phyloP scores from a whole-genome alignment of 64 coral and sea anemone genomes.

The Acropora tenuis region DNA sequence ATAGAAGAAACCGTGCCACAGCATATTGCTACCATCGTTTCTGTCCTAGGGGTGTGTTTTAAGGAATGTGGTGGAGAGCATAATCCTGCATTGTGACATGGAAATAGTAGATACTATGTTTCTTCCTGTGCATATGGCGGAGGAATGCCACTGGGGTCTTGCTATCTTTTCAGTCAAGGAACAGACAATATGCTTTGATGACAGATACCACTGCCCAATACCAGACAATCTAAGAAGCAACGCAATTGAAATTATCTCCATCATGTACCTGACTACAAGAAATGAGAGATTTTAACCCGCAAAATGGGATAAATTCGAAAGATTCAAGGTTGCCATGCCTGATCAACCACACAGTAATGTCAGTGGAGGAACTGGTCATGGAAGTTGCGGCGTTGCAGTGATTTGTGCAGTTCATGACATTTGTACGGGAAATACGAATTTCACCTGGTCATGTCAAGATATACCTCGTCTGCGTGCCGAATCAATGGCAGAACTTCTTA shows the following conservation, averaged over 20 bases:
- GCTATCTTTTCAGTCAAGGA: constrained; percentile 1
- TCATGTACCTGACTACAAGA: not conserved
- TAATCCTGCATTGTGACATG: not conserved
- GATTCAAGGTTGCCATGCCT: not conserved
- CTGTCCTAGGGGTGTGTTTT: not conserved
- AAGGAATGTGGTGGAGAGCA: not conserved
- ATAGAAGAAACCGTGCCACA: not conserved
- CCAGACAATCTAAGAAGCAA: not conserved
- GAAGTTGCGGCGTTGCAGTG: not conserved
- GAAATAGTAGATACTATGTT: not conserved
- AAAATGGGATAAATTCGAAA: not conserved
- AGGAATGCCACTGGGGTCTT: not conserved
- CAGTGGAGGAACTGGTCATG: not conserved
- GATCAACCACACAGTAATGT: not conserved
- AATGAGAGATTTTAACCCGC: not conserved
- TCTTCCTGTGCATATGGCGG: constrained; percentile 21
- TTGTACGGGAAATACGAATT: not conserved
- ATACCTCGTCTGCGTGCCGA: not conserved
- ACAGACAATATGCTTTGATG: not conserved
- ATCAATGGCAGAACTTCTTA: not conserved
- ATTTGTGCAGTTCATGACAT: not conserved
- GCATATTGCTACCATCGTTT: not conserved
- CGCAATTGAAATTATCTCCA: not conserved
- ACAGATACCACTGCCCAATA: not conserved
- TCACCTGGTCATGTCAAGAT: not conserved